Percentiles rank a stretch among this genome's conserved stretches.
These are phyloP conservation scores for Barnardius zonarius DNA, from an alignment of 2,113 vertebrate genomes.

Conservation along the genomic window DNA sequence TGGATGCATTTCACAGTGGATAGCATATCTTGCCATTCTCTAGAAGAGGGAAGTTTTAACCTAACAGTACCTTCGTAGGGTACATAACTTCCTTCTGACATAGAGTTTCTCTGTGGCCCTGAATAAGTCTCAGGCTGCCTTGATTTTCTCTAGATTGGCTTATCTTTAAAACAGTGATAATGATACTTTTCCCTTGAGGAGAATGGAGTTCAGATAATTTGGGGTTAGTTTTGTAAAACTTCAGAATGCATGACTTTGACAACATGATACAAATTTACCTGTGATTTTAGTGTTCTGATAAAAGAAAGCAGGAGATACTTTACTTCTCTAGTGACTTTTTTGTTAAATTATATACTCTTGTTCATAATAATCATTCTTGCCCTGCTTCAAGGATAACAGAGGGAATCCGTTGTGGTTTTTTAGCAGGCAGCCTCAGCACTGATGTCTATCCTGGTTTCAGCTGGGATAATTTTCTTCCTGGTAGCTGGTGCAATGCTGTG, in stretches of 20 bases:
- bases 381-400: background rate
- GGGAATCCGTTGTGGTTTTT: background rate
- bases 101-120: background rate
- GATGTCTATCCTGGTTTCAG: background rate
- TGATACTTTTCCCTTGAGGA: background rate
- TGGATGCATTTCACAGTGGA: background rate
- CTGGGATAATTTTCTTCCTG: background rate
- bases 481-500: background rate
- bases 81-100: background rate
- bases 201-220: background rate
- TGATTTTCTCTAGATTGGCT: background rate
- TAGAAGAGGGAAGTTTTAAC: background rate
- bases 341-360: background rate
- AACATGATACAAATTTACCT: background rate
- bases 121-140: background rate
- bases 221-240: background rate
- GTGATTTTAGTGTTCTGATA: background rate
- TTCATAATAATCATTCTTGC: background rate
- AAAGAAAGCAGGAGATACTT: background rate
- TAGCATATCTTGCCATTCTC: background rate
- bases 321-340: background rate
- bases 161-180: background rate
- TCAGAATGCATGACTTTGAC: background rate
- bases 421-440: background rate
- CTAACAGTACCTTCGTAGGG: background rate